These are phyloP conservation scores for Patella depressa DNA, from an alignment of 2,888 invertebrate species.

Conservation along the genomic window DNA sequence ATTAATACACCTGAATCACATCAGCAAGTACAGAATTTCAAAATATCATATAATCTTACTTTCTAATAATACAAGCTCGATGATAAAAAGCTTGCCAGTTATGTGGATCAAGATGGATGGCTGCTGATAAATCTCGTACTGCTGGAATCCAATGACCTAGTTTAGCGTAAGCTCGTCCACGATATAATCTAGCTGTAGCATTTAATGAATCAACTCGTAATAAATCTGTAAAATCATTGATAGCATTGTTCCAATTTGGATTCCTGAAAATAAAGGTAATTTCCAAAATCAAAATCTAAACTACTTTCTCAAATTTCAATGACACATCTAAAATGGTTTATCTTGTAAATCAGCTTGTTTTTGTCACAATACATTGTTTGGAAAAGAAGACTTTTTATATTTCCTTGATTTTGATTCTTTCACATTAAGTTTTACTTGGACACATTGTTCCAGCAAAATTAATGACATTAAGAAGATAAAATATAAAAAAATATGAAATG, in stretches of 20 bases:
- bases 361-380: too few species aligned
- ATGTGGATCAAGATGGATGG: constrained; percentile 69
- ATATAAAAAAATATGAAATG: too few species aligned
- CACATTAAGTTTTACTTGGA: too few species aligned
- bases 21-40: too few species aligned
- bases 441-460: too few species aligned
- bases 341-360: too few species aligned
- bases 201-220: constrained; percentile 65
- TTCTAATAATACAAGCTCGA: constrained; percentile 68
- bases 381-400: too few species aligned
- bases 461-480: too few species aligned
- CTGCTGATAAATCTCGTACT: constrained; percentile 69
- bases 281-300: background rate
- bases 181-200: constrained; percentile 61
- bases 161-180: constrained; percentile 65
- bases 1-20: too few species aligned
- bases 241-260: constrained; percentile 64
- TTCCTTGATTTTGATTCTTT: too few species aligned
- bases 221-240: constrained; percentile 68
- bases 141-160: constrained; percentile 65
- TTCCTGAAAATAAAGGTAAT: constrained; percentile 39
- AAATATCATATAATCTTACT: constrained; percentile 46
- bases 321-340: too few species aligned
- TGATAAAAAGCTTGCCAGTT: constrained; percentile 69
- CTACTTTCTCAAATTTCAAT: background rate